A percentile compares a stretch with the other conserved stretches of the same genome.
Conservation (phyloP, 2,888 invertebrate species). For the Rutpela maculata region DNA sequence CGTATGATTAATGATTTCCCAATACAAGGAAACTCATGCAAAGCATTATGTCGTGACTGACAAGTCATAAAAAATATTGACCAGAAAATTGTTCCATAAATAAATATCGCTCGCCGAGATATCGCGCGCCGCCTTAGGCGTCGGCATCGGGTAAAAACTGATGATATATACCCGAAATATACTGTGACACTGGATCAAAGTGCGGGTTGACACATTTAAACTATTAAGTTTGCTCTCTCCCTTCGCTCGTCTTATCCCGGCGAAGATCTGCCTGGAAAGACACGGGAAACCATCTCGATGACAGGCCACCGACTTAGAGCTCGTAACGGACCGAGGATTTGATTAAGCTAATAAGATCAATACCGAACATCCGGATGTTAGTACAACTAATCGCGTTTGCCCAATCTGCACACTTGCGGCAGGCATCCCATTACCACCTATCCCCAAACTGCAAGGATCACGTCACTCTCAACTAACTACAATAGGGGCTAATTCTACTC, state of each 20-base stretch:
- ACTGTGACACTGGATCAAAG: slow-evolving; percentile 10
- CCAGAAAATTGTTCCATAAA: slow-evolving; percentile 42
- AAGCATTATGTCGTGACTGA: slow-evolving; percentile 25
- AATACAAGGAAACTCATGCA: slow-evolving; percentile 43
- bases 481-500: neutral
- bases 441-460: slow-evolving; percentile 42
- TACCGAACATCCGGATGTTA: slow-evolving; percentile 61
- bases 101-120: slow-evolving; percentile 8
- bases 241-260: slow-evolving; percentile 19
- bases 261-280: slow-evolving; percentile 19
- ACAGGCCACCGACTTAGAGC: slow-evolving; percentile 52
- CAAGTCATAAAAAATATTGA: slow-evolving; percentile 38
- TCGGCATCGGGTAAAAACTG: neutral
- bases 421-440: slow-evolving; percentile 53
- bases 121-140: neutral
- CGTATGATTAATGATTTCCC: slow-evolving; percentile 52
- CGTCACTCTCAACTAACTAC: slow-evolving; percentile 26
- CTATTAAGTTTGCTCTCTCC: slow-evolving; percentile 31
- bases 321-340: slow-evolving; percentile 60
- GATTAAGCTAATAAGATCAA: slow-evolving; percentile 67
- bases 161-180: neutral
- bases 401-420: slow-evolving; percentile 60
- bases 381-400: slow-evolving; percentile 61
- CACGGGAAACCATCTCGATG: slow-evolving; percentile 46
- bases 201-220: slow-evolving; percentile 31